These are phyloP conservation scores for Acromyrmex echinatior DNA, from an alignment of 1,140 invertebrate genomes.

Conservation along the genomic window DNA sequence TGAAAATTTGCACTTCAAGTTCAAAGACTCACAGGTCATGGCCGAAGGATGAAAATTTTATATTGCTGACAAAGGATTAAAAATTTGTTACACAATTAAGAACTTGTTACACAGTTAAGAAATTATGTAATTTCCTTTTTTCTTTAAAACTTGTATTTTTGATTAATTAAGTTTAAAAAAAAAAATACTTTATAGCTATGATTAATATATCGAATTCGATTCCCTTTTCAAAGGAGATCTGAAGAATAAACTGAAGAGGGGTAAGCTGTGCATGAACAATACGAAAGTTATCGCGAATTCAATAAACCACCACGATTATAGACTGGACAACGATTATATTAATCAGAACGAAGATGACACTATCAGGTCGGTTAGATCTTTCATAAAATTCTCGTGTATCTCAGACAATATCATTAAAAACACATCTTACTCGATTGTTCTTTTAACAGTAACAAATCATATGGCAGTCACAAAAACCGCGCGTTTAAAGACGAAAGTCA, in stretches of 20 bases:
- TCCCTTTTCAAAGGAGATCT: constrained; percentile 89
- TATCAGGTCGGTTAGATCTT: constrained; percentile 81
- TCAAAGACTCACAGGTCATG: too few species aligned
- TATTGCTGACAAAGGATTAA: neutral
- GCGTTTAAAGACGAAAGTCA: constrained; percentile 95
- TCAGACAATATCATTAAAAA: neutral
- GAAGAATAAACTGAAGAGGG: constrained; percentile 91
- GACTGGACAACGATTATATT: constrained; percentile 90
- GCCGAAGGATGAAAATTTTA: too few species aligned
- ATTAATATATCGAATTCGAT: constrained; percentile 44
- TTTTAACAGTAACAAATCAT: constrained; percentile 93
- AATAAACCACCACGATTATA: constrained; percentile 92
- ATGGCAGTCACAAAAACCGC: constrained; percentile 96
- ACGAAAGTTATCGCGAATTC: constrained; percentile 90
- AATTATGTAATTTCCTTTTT: neutral
- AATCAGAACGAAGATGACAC: constrained; percentile 89
- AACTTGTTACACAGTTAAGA: neutral
- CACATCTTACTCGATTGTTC: constrained; percentile 8
- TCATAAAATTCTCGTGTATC: neutral
- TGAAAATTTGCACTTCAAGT: too few species aligned
- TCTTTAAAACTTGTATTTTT: neutral
- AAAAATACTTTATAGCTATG: neutral
- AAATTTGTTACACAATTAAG: neutral
- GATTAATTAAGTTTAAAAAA: neutral
- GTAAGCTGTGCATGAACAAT: constrained; percentile 91